These are phyloP conservation scores for Idaea biselata DNA, from an alignment of 2,888 invertebrate species.

Conservation along the genomic window DNA sequence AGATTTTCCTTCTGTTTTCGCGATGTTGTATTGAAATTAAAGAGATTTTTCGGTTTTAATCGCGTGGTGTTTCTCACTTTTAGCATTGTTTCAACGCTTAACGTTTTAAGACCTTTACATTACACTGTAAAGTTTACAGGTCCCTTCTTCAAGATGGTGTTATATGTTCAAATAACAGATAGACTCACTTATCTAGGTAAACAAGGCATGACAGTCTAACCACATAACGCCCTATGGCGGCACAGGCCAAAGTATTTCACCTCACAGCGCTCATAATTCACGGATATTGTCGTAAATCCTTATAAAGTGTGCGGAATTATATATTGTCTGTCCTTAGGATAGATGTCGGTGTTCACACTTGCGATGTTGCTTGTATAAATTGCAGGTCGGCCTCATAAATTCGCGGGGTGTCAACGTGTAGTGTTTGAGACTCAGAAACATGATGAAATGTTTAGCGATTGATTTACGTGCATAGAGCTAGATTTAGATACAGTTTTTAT, in stretches of 20 bases:
- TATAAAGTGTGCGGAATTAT: constrained; percentile 43
- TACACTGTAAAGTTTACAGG: too few species aligned
- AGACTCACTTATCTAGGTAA: not conserved
- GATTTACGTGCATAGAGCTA: constrained; percentile 2
- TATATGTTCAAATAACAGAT: not conserved
- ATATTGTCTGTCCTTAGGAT: constrained; percentile 49
- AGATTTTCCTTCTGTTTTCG: too few species aligned
- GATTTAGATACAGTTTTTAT: not conserved
- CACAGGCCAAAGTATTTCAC: constrained; percentile 1
- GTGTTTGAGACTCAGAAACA: constrained; percentile 18
- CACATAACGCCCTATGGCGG: not conserved
- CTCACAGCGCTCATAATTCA: constrained; percentile 20
- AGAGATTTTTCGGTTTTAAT: too few species aligned
- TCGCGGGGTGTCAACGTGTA: constrained; percentile 24
- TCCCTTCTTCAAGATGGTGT: too few species aligned
- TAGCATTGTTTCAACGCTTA: too few species aligned
- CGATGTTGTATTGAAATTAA: too few species aligned
- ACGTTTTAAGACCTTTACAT: too few species aligned
- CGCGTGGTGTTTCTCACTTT: too few species aligned
- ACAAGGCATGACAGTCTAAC: not conserved
- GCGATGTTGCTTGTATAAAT: constrained; percentile 32
- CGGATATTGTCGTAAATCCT: constrained; percentile 40
- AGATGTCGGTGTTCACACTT: constrained; percentile 63
- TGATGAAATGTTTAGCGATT: constrained; percentile 21
- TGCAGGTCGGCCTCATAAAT: constrained; percentile 22